Conservation (phyloP, 1,140 invertebrate species). For the Globodera ellingtonae region DNA sequence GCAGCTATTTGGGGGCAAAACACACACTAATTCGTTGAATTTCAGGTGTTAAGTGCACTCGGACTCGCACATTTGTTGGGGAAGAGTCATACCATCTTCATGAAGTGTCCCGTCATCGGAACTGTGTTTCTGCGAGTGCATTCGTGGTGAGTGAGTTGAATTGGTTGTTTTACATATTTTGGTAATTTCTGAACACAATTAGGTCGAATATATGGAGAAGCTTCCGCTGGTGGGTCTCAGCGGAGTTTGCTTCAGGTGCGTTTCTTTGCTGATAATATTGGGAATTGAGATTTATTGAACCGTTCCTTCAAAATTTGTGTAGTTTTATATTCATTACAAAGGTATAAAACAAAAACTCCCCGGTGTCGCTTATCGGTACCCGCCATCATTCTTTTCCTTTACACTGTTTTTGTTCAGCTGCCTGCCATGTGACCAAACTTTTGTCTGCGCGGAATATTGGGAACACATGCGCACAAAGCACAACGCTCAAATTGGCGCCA, state of each 20-base stretch:
- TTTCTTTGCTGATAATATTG: neutral
- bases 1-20: too few relatives aligned
- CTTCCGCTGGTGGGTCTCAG: neutral
- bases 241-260: neutral
- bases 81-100: neutral
- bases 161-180: neutral
- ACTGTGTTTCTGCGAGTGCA: neutral
- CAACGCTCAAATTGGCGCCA: neutral
- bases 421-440: neutral
- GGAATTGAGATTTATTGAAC: too few relatives aligned
- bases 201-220: neutral
- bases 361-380: too few relatives aligned
- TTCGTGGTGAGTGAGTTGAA: neutral
- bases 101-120: neutral
- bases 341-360: too few relatives aligned
- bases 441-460: neutral
- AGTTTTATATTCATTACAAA: too few relatives aligned
- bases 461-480: neutral
- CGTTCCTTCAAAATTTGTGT: too few relatives aligned
- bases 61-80: neutral
- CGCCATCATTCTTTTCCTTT: too few relatives aligned
- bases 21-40: too few relatives aligned
- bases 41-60: neutral
- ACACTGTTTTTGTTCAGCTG: neutral
- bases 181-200: neutral